These are phyloP conservation scores for Oncopeltus fasciatus DNA, from an alignment of 1,140 invertebrate species.

Conservation along the genomic window DNA sequence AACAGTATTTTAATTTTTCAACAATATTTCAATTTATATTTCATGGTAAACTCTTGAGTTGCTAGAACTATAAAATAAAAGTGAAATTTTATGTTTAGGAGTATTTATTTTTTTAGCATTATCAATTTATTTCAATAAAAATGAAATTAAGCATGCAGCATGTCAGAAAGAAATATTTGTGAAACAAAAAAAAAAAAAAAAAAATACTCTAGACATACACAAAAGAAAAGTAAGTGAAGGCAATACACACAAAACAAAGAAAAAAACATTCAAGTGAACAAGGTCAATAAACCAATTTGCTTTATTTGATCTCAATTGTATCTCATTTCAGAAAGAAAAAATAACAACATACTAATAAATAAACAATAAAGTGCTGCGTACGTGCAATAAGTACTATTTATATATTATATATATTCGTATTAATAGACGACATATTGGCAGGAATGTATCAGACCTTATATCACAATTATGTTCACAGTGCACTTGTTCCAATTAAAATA, in stretches of 20 bases:
- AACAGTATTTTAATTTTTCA: too few species aligned
- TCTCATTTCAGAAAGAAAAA: constrained; percentile 8
- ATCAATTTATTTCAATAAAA: too few species aligned
- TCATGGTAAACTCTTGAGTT: too few species aligned
- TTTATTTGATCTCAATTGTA: neutral
- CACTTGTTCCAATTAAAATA: constrained; percentile 12
- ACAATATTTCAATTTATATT: too few species aligned
- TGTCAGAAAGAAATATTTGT: neutral
- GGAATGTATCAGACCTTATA: constrained; percentile 17
- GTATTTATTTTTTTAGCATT: too few species aligned
- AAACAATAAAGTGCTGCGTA: constrained; percentile 11
- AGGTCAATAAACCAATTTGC: constrained; percentile 9
- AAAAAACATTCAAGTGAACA: constrained; percentile 4
- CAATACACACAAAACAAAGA: neutral
- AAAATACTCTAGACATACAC: neutral
- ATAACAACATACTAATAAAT: constrained; percentile 9
- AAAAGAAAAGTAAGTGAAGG: constrained; percentile 1
- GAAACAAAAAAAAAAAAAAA: neutral
- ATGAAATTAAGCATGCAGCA: too few species aligned
- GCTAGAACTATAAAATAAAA: too few species aligned
- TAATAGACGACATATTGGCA: constrained; percentile 18
- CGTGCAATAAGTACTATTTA: constrained; percentile 15
- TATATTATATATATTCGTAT: constrained; percentile 11
- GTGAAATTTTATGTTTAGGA: too few species aligned
- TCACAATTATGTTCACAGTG: constrained; percentile 17